Evolutionary conservation across 2,113 vertebrate genomes (phyloP).

Genomic region (Tragelaphus buxtoni): DNA sequence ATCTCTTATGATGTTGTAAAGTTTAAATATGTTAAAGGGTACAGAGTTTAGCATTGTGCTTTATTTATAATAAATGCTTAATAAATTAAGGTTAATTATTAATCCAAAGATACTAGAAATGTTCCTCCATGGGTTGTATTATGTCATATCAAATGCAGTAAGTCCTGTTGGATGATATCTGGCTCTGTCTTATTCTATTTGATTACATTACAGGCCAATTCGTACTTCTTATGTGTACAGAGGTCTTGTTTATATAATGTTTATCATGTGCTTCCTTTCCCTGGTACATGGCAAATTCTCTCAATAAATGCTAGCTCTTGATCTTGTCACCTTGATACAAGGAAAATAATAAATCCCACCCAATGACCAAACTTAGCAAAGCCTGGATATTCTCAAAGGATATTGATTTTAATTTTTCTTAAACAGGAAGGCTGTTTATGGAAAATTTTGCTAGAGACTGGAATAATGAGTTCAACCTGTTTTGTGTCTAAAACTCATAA

Average conservation of each 20-base stretch:
- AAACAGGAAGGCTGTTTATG: neutral
- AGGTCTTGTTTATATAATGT: neutral
- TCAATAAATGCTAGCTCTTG: neutral
- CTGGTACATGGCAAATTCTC: neutral
- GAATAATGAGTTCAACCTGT: neutral
- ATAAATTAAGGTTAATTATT: neutral
- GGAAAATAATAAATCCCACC: neutral
- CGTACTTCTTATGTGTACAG: neutral
- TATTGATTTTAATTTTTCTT: slow-evolving; percentile 18
- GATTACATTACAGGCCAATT: neutral
- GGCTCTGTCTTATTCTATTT: neutral
- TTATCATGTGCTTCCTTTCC: neutral
- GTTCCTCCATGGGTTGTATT: neutral
- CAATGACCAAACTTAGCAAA: neutral
- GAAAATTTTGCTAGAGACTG: neutral
- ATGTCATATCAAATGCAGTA: neutral
- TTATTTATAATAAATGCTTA: neutral
- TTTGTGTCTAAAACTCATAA: neutral
- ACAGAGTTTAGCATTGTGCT: neutral
- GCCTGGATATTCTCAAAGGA: slow-evolving; percentile 13
- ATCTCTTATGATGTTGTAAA: neutral
- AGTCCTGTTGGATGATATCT: neutral
- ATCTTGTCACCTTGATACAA: neutral
- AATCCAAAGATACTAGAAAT: neutral
- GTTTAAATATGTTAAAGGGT: neutral